These are phyloP conservation scores for Frieseomelitta varia DNA, from an alignment of 1,140 invertebrate species.

Conservation along the genomic window DNA sequence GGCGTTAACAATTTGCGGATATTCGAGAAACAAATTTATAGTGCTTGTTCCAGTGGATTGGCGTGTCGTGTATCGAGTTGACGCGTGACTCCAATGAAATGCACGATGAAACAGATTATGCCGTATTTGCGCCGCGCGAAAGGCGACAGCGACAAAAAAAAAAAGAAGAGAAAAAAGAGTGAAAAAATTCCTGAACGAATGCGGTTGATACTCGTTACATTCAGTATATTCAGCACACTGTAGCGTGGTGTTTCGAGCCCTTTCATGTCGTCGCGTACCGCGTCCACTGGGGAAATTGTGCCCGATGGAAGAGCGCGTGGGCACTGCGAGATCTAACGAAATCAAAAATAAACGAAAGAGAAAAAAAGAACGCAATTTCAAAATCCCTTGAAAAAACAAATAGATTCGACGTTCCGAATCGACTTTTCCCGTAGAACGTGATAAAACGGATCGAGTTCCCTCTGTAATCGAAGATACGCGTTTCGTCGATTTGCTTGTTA, in stretches of 20 bases:
- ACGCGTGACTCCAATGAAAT: neutral
- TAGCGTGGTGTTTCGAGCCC: neutral
- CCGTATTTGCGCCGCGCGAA: neutral
- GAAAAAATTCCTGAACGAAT: neutral
- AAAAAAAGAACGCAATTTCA: constrained; percentile 5
- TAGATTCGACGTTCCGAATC: neutral
- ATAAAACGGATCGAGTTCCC: neutral
- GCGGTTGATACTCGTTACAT: constrained; percentile 29
- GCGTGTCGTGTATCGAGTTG: neutral
- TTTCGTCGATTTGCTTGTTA: neutral
- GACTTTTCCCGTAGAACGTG: neutral
- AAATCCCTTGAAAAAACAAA: neutral
- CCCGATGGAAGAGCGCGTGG: constrained; percentile 16
- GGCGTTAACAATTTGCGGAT: constrained; percentile 1
- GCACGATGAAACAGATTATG: constrained; percentile 17
- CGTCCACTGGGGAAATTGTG: constrained; percentile 20
- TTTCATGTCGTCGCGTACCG: constrained; percentile 4
- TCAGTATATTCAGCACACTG: constrained; percentile 15
- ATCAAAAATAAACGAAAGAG: constrained; percentile 26
- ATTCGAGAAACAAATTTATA: neutral
- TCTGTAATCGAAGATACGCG: neutral
- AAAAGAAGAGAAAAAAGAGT: neutral
- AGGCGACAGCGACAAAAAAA: neutral
- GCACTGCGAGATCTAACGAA: neutral
- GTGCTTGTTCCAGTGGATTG: neutral